Evolutionary conservation across 37 sponge, comb jelly and placozoan genomes (phyloP).

Genomic region (Lycopodina hypogea): DNA sequence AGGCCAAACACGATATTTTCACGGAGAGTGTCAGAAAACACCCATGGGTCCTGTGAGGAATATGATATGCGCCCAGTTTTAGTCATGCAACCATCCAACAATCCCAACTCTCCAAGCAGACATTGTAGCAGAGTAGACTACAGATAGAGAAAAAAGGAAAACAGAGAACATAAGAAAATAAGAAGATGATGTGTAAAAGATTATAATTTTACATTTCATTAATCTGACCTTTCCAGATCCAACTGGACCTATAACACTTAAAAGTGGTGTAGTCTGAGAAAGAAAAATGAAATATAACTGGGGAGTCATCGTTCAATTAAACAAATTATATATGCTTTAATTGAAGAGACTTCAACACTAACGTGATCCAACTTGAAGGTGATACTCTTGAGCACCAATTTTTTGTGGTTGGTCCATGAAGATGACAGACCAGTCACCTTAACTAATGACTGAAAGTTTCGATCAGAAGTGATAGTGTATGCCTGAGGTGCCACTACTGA

Average conservation of each 20-base stretch:
- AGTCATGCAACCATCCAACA: conserved; percentile 35
- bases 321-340: not conserved
- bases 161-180: not conserved
- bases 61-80: conserved; percentile 58
- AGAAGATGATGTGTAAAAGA: no score
- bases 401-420: conserved; percentile 17
- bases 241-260: conserved; percentile 68
- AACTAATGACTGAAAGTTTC: not conserved
- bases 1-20: conserved; percentile 76
- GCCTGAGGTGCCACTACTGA: not conserved
- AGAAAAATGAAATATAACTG: not conserved
- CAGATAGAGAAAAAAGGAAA: not conserved
- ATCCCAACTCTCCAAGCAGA: conserved; percentile 54
- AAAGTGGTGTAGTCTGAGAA: conserved; percentile 23
- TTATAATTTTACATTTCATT: not conserved
- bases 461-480: not conserved
- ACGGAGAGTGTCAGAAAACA: conserved; percentile 66
- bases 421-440: conserved; percentile 11
- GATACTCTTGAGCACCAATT: conserved; percentile 22
- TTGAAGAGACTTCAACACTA: not conserved
- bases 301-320: no score
- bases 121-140: conserved; percentile 69
- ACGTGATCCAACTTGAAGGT: conserved; percentile 28
- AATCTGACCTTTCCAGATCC: conserved; percentile 65
- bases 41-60: conserved; percentile 75